These are phyloP conservation scores for Lithophane semibrunnea DNA, from an alignment of 2,888 invertebrate species.

Conservation along the genomic window DNA sequence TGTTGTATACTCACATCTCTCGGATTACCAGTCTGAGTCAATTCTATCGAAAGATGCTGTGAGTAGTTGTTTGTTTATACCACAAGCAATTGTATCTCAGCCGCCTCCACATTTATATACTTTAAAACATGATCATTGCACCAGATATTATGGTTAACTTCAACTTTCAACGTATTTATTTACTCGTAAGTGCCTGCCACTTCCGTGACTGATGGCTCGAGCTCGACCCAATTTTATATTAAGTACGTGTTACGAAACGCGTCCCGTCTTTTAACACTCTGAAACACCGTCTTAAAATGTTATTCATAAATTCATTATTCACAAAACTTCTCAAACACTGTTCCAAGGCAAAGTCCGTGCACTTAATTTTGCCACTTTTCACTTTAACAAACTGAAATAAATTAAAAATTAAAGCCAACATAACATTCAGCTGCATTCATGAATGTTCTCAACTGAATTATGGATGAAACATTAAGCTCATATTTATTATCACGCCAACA, in stretches of 20 bases:
- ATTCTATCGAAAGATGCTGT: conserved; percentile 56
- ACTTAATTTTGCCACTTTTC: conserved; percentile 58
- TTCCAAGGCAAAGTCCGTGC: conserved; percentile 47
- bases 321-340: conserved; percentile 58
- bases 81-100: conserved; percentile 45
- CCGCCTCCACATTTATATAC: conserved; percentile 23
- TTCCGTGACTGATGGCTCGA: conserved; percentile 32
- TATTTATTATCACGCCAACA: conserved; percentile 70
- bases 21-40: conserved; percentile 65
- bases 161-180: conserved; percentile 27
- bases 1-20: conserved; percentile 64
- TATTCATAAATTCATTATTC: conserved; percentile 59
- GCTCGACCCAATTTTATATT: conserved; percentile 44
- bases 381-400: conserved; percentile 60
- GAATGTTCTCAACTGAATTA: conserved; percentile 61
- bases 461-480: conserved; percentile 64
- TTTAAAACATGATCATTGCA: conserved; percentile 38
- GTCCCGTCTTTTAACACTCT: conserved; percentile 34
- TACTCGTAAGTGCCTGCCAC: conserved; percentile 20
- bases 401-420: conserved; percentile 60
- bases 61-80: conserved; percentile 33
- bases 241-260: conserved; percentile 33
- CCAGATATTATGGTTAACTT: conserved; percentile 40
- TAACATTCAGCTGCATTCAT: conserved; percentile 48
- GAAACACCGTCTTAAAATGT: conserved; percentile 49